phyloP scores from a whole-genome alignment of 92 coral and sea anemone genomes.

The Porites rus region DNA sequence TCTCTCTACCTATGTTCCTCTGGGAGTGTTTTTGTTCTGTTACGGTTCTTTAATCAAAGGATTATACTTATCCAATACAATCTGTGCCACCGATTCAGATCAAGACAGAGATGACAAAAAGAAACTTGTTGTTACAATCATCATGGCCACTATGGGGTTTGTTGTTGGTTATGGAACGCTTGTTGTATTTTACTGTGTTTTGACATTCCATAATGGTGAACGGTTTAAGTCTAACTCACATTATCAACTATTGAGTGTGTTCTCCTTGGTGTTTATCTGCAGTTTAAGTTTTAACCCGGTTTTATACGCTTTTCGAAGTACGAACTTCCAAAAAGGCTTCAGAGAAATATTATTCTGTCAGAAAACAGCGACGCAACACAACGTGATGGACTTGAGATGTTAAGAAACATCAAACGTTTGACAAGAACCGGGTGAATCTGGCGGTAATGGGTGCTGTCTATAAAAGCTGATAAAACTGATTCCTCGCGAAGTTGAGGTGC shows the following conservation, averaged over 20 bases:
- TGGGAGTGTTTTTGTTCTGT: background rate
- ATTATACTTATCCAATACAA: background rate
- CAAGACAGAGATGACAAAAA: constrained; percentile 13
- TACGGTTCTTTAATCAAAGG: constrained; percentile 23
- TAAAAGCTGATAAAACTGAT: too few species aligned
- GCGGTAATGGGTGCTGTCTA: too few species aligned
- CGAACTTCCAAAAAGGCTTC: background rate
- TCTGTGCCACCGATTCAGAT: background rate
- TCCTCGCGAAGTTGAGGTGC: too few species aligned
- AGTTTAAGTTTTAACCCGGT: background rate
- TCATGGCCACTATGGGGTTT: background rate
- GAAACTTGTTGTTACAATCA: constrained; percentile 12
- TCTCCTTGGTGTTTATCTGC: background rate
- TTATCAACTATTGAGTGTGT: background rate
- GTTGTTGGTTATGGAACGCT: background rate
- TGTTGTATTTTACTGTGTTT: background rate
- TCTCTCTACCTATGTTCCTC: background rate
- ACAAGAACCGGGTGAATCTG: too few species aligned
- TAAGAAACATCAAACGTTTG: too few species aligned
- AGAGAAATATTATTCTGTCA: background rate
- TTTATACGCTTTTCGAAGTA: background rate
- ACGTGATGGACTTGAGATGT: background rate
- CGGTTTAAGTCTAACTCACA: background rate
- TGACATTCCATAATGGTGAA: too few species aligned
- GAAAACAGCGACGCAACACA: background rate